Percentiles rank a stretch among this genome's conserved stretches.
Evolutionary conservation across 2,888 invertebrate genomes (phyloP).

Genomic region (Synergus itoensis): DNA sequence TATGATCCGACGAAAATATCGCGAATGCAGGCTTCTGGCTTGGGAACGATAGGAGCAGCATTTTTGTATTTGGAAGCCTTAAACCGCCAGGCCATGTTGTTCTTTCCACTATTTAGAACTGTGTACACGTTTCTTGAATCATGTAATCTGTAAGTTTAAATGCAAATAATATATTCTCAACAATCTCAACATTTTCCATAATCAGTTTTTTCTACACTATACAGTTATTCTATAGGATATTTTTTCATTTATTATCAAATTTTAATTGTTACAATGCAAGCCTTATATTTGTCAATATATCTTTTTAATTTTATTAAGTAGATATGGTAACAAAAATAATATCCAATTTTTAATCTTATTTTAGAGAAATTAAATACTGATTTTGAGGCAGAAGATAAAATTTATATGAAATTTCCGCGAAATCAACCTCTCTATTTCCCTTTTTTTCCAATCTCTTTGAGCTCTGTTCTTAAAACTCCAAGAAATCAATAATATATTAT

Average conservation of each 20-base stretch:
- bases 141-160: constrained; percentile 71
- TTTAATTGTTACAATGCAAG: too few species aligned
- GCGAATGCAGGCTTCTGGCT: constrained; percentile 92
- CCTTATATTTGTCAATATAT: too few species aligned
- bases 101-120: constrained; percentile 53
- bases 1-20: constrained; percentile 95
- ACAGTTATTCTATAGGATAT: too few species aligned
- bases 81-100: constrained; percentile 94
- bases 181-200: neutral
- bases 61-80: constrained; percentile 99
- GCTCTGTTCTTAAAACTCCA: neutral
- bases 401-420: too few species aligned
- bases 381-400: too few species aligned
- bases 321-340: too few species aligned
- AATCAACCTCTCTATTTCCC: too few species aligned
- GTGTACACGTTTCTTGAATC: constrained; percentile 63
- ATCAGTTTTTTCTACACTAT: neutral
- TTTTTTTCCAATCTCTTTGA: neutral
- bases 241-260: too few species aligned
- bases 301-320: too few species aligned
- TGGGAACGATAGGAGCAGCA: constrained; percentile 96
- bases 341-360: too few species aligned
- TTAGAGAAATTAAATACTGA: too few species aligned
- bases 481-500: constrained; percentile 26
- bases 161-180: neutral